Conservation (phyloP, 2,797 vertebrate genomes). For the Pseudochromis fuscus region DNA sequence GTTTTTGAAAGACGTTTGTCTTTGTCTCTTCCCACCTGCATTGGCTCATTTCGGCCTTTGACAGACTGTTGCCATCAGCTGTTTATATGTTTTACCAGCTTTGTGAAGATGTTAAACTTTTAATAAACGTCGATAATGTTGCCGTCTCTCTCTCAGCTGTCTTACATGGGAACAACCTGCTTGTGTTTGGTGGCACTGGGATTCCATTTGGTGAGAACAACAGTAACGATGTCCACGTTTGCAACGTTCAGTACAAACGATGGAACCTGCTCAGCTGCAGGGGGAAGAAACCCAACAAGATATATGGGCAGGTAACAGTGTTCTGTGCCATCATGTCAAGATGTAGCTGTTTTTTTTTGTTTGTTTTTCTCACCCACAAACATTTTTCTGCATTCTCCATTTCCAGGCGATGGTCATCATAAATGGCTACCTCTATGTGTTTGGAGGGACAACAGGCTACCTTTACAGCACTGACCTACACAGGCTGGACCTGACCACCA, state of each 20-base stretch:
- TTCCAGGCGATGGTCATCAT: slow-evolving; percentile 90
- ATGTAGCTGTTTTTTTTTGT: no score
- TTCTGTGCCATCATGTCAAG: neutral
- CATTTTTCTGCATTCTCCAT: neutral
- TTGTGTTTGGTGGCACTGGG: slow-evolving; percentile 98
- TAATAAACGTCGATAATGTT: neutral
- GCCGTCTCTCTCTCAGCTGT: slow-evolving; percentile 84
- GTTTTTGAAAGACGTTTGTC: neutral
- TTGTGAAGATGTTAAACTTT: neutral
- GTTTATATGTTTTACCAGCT: neutral
- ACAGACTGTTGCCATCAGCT: neutral
- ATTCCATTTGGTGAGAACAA: slow-evolving; percentile 99
- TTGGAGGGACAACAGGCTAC: slow-evolving; percentile 97
- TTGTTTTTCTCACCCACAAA: no score
- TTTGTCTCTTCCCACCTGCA: neutral
- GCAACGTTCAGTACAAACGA: slow-evolving; percentile 95
- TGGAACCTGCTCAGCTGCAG: slow-evolving; percentile 96
- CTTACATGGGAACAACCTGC: slow-evolving; percentile 95
- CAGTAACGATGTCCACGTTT: slow-evolving; percentile 95
- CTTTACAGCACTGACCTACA: slow-evolving; percentile 98
- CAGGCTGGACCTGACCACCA: slow-evolving; percentile 93
- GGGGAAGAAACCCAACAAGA: slow-evolving; percentile 96
- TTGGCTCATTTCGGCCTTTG: neutral
- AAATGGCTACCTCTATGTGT: slow-evolving; percentile 96
- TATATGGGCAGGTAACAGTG: slow-evolving; percentile 94